Conservation (phyloP, 2,888 invertebrate genomes). For the Tenodera sinensis region DNA sequence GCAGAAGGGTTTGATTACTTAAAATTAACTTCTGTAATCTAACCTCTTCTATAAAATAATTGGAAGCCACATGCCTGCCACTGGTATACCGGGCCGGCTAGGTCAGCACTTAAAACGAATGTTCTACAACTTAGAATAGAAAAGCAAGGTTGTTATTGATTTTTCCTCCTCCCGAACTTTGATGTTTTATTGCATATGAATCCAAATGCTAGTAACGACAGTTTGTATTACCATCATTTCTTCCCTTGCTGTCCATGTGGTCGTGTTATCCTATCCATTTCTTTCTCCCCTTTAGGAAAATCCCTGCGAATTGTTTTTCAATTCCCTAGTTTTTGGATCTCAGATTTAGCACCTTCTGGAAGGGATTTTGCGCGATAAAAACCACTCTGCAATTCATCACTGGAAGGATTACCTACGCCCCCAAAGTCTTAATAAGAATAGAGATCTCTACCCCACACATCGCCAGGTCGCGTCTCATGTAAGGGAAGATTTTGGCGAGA, state of each 20-base stretch:
- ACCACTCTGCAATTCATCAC: not conserved
- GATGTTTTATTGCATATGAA: too few relatives aligned
- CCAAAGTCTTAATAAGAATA: not conserved
- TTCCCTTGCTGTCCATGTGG: not conserved
- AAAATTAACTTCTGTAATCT: too few relatives aligned
- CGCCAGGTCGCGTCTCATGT: not conserved
- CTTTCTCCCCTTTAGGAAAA: not conserved
- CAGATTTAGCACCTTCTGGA: not conserved
- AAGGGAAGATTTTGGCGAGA: not conserved
- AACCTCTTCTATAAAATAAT: too few relatives aligned
- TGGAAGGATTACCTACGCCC: not conserved
- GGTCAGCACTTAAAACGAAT: too few relatives aligned
- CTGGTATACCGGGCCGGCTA: too few relatives aligned
- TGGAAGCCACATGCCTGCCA: too few relatives aligned
- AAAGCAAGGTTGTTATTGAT: too few relatives aligned
- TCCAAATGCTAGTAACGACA: too few relatives aligned
- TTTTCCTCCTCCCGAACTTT: too few relatives aligned
- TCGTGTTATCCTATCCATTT: not conserved
- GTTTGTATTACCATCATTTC: too few relatives aligned
- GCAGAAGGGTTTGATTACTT: too few relatives aligned
- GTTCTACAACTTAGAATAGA: too few relatives aligned
- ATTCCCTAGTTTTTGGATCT: not conserved
- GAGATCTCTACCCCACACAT: not conserved
- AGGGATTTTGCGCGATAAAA: not conserved
- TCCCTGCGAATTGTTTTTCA: not conserved